These are phyloP conservation scores for Galemys pyrenaicus DNA, from an alignment of 2,113 vertebrate species.

Conservation along the genomic window DNA sequence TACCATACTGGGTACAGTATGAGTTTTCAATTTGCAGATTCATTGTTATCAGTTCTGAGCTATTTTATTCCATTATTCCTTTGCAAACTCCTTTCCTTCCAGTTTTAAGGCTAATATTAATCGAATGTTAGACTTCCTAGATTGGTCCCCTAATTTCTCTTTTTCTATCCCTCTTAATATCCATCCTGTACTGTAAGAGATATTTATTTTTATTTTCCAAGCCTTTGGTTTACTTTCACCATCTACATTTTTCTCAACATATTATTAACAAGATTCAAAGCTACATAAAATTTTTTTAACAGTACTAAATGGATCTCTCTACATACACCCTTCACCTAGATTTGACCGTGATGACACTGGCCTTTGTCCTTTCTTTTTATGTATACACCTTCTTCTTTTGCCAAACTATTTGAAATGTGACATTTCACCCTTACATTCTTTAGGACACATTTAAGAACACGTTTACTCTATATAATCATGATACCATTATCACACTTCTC, in stretches of 20 bases:
- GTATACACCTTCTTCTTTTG: not conserved
- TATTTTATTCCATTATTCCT: not conserved
- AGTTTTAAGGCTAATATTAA: not conserved
- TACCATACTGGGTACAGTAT: not conserved
- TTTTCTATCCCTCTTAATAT: not conserved
- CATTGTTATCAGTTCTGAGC: not conserved
- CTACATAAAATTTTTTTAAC: not conserved
- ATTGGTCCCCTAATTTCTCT: not conserved
- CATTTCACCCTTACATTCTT: not conserved
- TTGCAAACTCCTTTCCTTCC: not conserved
- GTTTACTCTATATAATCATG: not conserved
- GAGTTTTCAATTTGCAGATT: not conserved
- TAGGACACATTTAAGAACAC: not conserved
- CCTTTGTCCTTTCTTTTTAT: not conserved
- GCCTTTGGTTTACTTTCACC: not conserved
- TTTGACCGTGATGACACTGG: not conserved
- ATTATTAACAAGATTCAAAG: not conserved
- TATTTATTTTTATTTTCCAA: slow-evolving; percentile 39
- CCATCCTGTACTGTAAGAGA: not conserved
- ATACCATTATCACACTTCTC: not conserved
- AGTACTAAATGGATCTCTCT: not conserved
- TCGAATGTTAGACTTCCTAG: not conserved
- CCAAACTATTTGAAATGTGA: not conserved
- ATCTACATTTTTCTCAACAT: not conserved
- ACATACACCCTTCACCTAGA: not conserved